phyloP scores from a whole-genome alignment of 1,140 invertebrate species.

The Latrodectus geometricus region DNA sequence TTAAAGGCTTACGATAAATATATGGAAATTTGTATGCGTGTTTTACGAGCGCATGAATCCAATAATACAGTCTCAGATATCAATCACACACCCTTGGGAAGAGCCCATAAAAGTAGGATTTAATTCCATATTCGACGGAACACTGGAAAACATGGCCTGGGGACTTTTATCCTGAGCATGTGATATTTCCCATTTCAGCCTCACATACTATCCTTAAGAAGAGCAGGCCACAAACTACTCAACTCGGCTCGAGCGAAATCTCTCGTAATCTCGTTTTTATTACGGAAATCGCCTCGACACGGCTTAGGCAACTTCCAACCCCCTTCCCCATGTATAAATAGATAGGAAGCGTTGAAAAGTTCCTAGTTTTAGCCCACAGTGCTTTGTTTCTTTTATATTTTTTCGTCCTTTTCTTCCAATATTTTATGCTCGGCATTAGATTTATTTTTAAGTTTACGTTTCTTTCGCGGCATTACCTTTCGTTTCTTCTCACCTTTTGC shows the following conservation, averaged over 20 bases:
- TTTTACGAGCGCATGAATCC: too few relatives aligned
- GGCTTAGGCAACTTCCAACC: conserved; percentile 10
- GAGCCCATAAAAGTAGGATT: too few relatives aligned
- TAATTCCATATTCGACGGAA: too few relatives aligned
- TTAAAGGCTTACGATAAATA: too few relatives aligned
- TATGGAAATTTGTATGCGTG: too few relatives aligned
- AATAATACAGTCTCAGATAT: too few relatives aligned
- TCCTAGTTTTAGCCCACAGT: conserved; percentile 12
- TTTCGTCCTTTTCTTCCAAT: conserved; percentile 1
- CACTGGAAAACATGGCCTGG: too few relatives aligned
- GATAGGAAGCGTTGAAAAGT: conserved; percentile 8
- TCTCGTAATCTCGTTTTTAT: conserved; percentile 51
- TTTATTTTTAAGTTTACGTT: conserved; percentile 22
- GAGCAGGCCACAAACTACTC: conserved; percentile 13
- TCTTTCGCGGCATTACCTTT: not conserved
- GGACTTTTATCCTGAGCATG: not conserved
- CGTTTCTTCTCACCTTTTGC: not conserved
- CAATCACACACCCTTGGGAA: too few relatives aligned
- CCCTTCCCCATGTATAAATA: conserved; percentile 1
- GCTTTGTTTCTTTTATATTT: not conserved
- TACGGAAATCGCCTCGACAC: conserved; percentile 29
- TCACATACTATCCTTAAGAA: not conserved
- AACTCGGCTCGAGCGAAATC: conserved; percentile 39
- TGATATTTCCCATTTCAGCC: not conserved
- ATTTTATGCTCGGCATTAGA: conserved; percentile 6